Conservation (phyloP, 2,888 invertebrate species). For the Drosophila hamatofila region DNA sequence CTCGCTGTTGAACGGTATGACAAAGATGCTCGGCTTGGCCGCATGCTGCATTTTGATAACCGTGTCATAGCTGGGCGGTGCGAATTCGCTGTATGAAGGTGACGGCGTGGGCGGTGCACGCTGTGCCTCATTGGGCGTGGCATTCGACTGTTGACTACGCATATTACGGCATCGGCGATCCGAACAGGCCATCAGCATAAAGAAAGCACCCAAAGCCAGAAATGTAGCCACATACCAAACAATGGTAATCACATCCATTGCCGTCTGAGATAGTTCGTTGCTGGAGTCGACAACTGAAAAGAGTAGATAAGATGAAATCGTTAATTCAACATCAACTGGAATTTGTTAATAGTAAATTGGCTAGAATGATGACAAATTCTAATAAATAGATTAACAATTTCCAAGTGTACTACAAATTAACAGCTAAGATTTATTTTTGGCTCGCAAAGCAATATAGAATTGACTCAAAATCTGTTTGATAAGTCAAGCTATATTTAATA, state of each 20-base stretch:
- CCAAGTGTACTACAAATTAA: neutral
- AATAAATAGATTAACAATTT: neutral
- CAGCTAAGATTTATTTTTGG: neutral
- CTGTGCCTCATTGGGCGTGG: constrained; percentile 56
- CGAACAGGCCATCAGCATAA: constrained; percentile 85
- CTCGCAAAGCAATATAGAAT: neutral
- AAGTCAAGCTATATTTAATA: neutral
- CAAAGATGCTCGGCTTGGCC: constrained; percentile 79
- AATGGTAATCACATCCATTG: constrained; percentile 85
- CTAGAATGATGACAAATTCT: neutral
- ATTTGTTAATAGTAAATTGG: neutral
- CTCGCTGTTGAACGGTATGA: constrained; percentile 77
- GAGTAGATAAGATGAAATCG: constrained; percentile 7
- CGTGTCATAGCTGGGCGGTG: constrained; percentile 84
- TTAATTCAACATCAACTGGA: neutral
- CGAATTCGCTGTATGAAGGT: constrained; percentile 85
- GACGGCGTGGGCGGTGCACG: constrained; percentile 83
- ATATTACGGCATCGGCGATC: constrained; percentile 80
- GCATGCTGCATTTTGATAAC: constrained; percentile 82
- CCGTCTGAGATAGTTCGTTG: constrained; percentile 82
- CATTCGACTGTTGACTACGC: constrained; percentile 44
- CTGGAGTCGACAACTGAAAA: constrained; percentile 62
- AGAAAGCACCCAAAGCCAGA: constrained; percentile 84
- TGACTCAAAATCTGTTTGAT: neutral
- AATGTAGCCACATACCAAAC: constrained; percentile 85